A percentile compares a stretch with the other conserved stretches of the same genome.
Conservation (phyloP, 2,888 invertebrate species). For the Aporophyla nigra region DNA sequence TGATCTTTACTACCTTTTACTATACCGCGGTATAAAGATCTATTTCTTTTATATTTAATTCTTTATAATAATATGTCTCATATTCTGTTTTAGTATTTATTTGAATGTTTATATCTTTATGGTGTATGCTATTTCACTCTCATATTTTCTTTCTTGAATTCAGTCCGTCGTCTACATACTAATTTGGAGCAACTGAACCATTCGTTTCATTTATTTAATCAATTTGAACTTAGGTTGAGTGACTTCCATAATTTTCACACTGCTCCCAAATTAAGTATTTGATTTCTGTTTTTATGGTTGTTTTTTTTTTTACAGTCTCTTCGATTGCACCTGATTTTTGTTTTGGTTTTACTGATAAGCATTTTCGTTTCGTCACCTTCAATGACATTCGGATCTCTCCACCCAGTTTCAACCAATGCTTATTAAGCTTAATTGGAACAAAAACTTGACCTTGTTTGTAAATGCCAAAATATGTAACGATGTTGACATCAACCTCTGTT, state of each 20-base stretch:
- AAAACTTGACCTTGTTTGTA: constrained; percentile 48
- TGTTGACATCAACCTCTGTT: constrained; percentile 16
- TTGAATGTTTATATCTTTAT: constrained; percentile 2
- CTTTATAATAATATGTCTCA: background rate
- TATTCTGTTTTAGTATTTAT: background rate
- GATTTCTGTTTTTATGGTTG: background rate
- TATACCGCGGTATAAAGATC: constrained; percentile 14
- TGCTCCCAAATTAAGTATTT: background rate
- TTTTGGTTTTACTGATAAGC: background rate
- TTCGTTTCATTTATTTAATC: background rate
- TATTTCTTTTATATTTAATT: constrained; percentile 11
- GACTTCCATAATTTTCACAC: background rate
- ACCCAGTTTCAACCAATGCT: constrained; percentile 38
- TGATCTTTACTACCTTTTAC: constrained; percentile 51
- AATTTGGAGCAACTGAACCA: background rate
- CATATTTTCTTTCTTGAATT: constrained; percentile 16
- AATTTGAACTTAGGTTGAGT: background rate
- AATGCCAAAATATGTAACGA: constrained; percentile 55
- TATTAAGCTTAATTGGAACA: constrained; percentile 45
- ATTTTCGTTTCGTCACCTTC: constrained; percentile 13
- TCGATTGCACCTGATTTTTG: background rate
- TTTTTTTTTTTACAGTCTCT: background rate
- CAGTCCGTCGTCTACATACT: background rate
- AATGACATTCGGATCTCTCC: constrained; percentile 23
- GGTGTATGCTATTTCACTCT: background rate